Evolutionary conservation across 1,140 invertebrate species (phyloP).

Genomic region (Leptoteleia sp.): DNA sequence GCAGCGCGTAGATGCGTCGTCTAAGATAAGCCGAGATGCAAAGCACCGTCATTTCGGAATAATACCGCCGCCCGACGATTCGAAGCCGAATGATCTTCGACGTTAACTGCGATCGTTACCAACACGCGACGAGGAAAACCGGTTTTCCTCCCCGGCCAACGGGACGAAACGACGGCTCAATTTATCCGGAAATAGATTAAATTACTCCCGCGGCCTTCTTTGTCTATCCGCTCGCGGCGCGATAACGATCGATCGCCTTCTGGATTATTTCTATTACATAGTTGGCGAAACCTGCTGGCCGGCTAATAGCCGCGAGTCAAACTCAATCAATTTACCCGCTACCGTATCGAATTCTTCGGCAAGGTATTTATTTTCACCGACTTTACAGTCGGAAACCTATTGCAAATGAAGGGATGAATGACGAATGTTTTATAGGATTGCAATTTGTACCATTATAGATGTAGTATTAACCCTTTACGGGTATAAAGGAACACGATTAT

Average conservation of each 20-base stretch:
- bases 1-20: constrained; percentile 30
- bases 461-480: too few species aligned
- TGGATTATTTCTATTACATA: constrained; percentile 60
- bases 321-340: constrained; percentile 43
- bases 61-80: constrained; percentile 39
- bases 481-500: too few species aligned
- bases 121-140: constrained; percentile 62
- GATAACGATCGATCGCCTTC: constrained; percentile 60
- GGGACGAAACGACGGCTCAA: constrained; percentile 50
- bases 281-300: constrained; percentile 45
- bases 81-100: constrained; percentile 48
- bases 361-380: constrained; percentile 21
- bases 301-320: constrained; percentile 40
- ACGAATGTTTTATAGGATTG: too few species aligned
- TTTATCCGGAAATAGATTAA: constrained; percentile 66
- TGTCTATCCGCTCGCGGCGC: constrained; percentile 41
- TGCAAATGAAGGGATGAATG: too few species aligned
- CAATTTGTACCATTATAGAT: too few species aligned
- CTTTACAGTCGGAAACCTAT: too few species aligned
- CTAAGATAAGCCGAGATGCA: constrained; percentile 44
- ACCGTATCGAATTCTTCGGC: constrained; percentile 3
- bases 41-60: constrained; percentile 46
- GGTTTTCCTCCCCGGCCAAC: constrained; percentile 58
- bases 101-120: constrained; percentile 53
- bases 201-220: constrained; percentile 58